Evolutionary conservation across 2,888 invertebrate species (phyloP), one percentile per base, ranked within the genome.

Genomic region (Ashinkailepas kermadecensis): DNA sequence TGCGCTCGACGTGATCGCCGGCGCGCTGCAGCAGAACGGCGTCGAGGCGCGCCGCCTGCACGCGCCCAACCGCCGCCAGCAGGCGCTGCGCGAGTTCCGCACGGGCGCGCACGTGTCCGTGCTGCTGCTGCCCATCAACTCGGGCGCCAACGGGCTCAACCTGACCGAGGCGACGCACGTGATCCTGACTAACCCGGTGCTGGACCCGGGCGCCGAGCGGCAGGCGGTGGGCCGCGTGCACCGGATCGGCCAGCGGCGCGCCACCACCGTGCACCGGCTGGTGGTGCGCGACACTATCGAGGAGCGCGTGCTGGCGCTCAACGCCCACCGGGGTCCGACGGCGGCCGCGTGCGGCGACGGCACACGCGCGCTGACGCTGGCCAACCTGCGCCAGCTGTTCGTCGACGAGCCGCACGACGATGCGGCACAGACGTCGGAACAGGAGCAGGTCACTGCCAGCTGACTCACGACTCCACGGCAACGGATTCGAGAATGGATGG

Each of bases 201-300:
- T 94, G 25, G 93, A 93, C 87, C 91, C 91, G 4, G 92, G 91
- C 0, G 92, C 92, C 85, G 93, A 94, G 85, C 87, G 91, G 21
- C 94, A 94, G 88, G 94, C 94, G 1, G 91, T 94, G 82, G 93
- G 94, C 0, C 88, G 94, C 82, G 90, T 94, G 21, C 93, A 94
- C 88, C 90, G 94, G 67, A 93, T 94, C 84, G 94, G 94, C 0
- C 94, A 94, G 88, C 92, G 90, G 0, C 92, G 89, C 92, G 88
- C 90, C 67, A 94, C 93, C 0, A 89, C 90, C 67, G 91, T 94
- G 0, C 93, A 94, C 87, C 90, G 92, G 81, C 93, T 94, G 86
- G 87, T 93, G 83, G 85, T 86, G 7, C 86, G 86, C 82, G 88
- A 90, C 83, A 93, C 93, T 0, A 91, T 94, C 39, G 94, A 94